Evolutionary conservation across 2,113 vertebrate species (phyloP).

Genomic region (Pterocles gutturalis): DNA sequence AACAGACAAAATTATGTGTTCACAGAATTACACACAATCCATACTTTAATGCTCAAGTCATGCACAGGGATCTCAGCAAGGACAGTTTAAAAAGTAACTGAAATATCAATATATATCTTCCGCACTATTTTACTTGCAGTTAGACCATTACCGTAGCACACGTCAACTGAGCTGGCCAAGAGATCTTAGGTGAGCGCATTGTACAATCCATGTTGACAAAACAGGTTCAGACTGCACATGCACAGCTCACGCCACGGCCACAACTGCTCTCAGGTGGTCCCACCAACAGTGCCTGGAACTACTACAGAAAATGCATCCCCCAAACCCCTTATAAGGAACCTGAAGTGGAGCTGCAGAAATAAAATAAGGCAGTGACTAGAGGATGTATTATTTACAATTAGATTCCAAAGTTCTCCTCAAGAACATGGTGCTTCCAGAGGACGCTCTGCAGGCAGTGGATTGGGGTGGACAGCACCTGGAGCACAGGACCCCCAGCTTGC

Average conservation of each 20-base stretch:
- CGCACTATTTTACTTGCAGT: constrained; percentile 6
- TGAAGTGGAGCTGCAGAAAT: neutral
- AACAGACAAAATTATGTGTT: neutral
- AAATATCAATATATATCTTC: constrained; percentile 14
- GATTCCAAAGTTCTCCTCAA: neutral
- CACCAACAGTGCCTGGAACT: neutral
- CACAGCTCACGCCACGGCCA: neutral
- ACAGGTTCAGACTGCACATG: neutral
- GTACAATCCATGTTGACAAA: neutral
- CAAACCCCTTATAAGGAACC: neutral
- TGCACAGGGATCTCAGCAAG: neutral
- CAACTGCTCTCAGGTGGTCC: neutral
- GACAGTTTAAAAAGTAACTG: constrained; percentile 26
- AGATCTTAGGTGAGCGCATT: neutral
- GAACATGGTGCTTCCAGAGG: neutral
- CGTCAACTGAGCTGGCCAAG: neutral
- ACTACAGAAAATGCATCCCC: neutral
- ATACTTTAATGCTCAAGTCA: neutral
- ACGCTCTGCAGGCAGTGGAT: neutral
- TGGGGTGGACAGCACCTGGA: neutral
- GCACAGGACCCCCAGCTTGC: neutral
- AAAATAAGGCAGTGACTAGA: neutral
- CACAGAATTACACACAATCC: neutral
- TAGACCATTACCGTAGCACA: neutral
- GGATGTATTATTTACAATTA: neutral